Conservation (phyloP, 2,113 vertebrate species). For the Lynx canadensis region DNA sequence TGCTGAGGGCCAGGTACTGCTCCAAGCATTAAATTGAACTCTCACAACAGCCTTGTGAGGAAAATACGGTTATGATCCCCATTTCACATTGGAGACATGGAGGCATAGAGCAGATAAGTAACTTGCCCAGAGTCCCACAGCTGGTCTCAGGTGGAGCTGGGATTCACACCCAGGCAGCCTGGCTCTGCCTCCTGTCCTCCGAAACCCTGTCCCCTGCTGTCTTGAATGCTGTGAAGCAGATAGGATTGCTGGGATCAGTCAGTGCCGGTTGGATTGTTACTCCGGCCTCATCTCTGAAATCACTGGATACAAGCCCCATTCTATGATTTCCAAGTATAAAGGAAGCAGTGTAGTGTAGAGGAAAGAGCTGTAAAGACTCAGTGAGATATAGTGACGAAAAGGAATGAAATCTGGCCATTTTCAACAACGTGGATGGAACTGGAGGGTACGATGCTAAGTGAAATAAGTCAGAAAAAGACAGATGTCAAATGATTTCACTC, state of each 20-base stretch:
- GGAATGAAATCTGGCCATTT: too few species aligned
- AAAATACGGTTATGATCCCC: rapidly evolving
- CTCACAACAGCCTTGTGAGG: background rate
- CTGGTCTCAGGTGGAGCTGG: too few species aligned
- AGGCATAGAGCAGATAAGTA: background rate
- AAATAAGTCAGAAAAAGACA: too few species aligned
- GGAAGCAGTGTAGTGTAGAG: background rate
- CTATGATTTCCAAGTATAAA: background rate
- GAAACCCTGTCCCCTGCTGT: too few species aligned
- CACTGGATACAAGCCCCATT: background rate
- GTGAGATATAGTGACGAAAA: background rate
- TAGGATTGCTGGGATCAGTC: background rate
- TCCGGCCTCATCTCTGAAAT: background rate
- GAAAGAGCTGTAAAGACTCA: too few species aligned
- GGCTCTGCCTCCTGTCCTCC: background rate
- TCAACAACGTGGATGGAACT: too few species aligned
- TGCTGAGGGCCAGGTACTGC: rapidly evolving
- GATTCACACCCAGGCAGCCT: background rate
- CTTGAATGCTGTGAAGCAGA: too few species aligned
- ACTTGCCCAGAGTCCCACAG: too few species aligned
- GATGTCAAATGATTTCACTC: too few species aligned
- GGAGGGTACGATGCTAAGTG: too few species aligned
- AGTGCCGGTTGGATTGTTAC: background rate
- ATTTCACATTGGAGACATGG: background rate
- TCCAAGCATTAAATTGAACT: background rate